Percentiles rank a stretch among this genome's conserved stretches.
phyloP scores from a whole-genome alignment of 1,140 invertebrate species.

The Ganaspis sp. region DNA sequence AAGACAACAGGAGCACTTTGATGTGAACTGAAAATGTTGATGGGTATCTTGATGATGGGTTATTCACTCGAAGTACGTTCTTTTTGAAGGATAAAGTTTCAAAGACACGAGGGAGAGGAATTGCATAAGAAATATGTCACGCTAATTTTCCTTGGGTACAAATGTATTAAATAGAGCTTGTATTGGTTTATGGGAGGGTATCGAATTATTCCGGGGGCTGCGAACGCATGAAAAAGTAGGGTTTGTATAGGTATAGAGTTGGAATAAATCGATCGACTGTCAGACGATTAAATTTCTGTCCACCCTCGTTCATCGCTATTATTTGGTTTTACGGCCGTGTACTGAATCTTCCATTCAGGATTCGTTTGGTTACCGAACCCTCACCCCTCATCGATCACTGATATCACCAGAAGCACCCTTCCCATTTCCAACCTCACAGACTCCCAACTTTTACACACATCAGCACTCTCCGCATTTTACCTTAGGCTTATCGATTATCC shows the following conservation, averaged over 20 bases:
- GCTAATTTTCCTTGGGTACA: slow-evolving; percentile 2
- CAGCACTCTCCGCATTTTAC: background rate
- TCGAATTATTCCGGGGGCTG: background rate
- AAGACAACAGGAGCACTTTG: no score
- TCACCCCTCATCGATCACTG: slow-evolving; percentile 12
- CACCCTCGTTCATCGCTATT: slow-evolving; percentile 16
- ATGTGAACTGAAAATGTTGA: no score
- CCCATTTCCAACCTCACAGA: background rate
- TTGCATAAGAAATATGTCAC: background rate
- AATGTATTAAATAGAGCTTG: slow-evolving; percentile 5
- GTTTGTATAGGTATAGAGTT: slow-evolving; percentile 11
- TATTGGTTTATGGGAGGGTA: slow-evolving; percentile 3
- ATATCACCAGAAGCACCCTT: slow-evolving; percentile 3
- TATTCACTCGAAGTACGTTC: no score
- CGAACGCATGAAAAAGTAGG: background rate
- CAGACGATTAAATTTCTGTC: slow-evolving; percentile 29
- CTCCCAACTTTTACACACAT: no score
- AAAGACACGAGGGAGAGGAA: background rate
- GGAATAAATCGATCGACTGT: slow-evolving; percentile 24
- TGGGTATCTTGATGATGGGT: no score
- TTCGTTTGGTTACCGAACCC: slow-evolving; percentile 20
- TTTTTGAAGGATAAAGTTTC: background rate
- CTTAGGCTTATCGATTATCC: slow-evolving; percentile 3
- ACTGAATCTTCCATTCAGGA: background rate
- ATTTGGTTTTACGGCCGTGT: slow-evolving; percentile 8